Conservation (phyloP, 1,140 invertebrate species). For the Brachionus paranguensis region DNA sequence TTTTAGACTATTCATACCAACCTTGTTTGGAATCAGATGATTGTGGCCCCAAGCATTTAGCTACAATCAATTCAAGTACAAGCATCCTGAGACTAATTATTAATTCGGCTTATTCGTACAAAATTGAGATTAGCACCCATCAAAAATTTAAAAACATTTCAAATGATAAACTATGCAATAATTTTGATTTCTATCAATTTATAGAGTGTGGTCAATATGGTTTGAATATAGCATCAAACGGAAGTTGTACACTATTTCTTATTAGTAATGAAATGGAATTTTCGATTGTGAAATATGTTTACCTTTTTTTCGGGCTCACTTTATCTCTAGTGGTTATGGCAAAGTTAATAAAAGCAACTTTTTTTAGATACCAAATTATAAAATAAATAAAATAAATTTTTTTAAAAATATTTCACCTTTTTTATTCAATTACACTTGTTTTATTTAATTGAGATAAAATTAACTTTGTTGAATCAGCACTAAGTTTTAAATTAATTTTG, state of each 20-base stretch:
- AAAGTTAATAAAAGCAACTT: conserved; percentile 1
- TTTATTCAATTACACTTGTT: neutral
- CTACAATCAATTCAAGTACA: neutral
- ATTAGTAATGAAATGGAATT: neutral
- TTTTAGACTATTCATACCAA: neutral
- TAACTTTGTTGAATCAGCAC: neutral
- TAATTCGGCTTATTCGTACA: neutral
- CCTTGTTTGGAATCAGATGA: neutral
- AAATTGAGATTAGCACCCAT: neutral
- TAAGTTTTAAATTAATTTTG: neutral
- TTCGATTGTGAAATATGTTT: neutral
- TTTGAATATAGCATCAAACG: neutral
- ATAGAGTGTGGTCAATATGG: neutral
- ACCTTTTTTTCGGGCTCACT: neutral
- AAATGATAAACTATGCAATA: neutral
- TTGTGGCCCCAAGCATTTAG: neutral
- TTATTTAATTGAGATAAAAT: neutral
- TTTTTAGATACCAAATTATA: conserved; percentile 30
- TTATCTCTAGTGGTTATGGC: neutral
- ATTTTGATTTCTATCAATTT: neutral
- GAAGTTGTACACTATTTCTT: neutral
- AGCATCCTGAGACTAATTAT: neutral
- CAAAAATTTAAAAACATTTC: neutral
- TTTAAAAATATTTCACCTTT: neutral
- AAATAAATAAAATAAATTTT: neutral